phyloP scores from a whole-genome alignment of 2,797 vertebrate species.

The Hybognathus amarus region DNA sequence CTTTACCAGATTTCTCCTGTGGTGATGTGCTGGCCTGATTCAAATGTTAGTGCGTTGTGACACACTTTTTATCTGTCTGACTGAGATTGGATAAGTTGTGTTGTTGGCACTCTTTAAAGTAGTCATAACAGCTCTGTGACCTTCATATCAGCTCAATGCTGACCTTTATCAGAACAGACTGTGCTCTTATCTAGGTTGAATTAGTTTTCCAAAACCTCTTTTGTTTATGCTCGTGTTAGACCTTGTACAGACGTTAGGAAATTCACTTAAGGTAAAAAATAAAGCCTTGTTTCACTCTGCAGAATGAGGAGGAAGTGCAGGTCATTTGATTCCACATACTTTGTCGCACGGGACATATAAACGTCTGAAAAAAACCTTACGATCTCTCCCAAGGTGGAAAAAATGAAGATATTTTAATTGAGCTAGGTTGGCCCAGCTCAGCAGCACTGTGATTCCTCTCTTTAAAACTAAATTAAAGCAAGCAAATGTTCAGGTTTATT shows the following conservation, averaged over 20 bases:
- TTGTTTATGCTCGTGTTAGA: background rate
- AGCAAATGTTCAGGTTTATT: background rate
- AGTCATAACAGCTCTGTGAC: slow-evolving; percentile 5
- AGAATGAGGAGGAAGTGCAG: slow-evolving; percentile 12
- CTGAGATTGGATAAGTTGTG: slow-evolving; percentile 18
- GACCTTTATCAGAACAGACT: slow-evolving; percentile 8
- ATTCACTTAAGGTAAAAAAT: slow-evolving; percentile 4
- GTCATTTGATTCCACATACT: slow-evolving; percentile 25
- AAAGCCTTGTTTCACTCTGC: slow-evolving; percentile 6
- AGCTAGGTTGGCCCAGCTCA: background rate
- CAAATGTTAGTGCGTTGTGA: slow-evolving; percentile 29
- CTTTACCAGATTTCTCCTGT: background rate
- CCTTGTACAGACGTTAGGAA: background rate
- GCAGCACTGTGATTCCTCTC: background rate
- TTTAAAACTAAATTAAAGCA: background rate
- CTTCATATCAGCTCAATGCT: slow-evolving; percentile 15
- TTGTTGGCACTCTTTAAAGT: slow-evolving; percentile 10
- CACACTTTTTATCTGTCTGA: slow-evolving; percentile 35
- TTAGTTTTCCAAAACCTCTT: background rate
- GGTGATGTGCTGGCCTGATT: slow-evolving; percentile 38
- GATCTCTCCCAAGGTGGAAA: background rate
- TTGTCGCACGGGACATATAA: slow-evolving; percentile 3
- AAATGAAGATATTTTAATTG: slow-evolving; percentile 11
- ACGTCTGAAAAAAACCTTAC: background rate
- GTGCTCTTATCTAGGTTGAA: background rate